These are phyloP conservation scores for Melipona quadrifasciata DNA, from an alignment of 1,140 invertebrate genomes.

Conservation along the genomic window DNA sequence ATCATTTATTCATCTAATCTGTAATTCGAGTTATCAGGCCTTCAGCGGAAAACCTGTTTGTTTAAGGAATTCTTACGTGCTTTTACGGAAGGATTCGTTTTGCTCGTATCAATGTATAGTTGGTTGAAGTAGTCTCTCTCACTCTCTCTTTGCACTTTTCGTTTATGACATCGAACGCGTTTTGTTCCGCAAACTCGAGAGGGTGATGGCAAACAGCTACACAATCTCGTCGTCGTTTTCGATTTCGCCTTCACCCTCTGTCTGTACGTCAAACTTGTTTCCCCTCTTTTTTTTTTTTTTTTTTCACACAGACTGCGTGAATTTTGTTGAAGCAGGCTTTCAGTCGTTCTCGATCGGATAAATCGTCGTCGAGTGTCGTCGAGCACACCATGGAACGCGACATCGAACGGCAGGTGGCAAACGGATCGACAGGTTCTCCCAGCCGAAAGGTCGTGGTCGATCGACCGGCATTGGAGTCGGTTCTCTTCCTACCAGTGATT, in stretches of 20 bases:
- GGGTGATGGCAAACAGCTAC: neutral
- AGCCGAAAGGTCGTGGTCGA: neutral
- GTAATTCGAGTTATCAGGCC: neutral
- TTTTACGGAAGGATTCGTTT: constrained; percentile 1
- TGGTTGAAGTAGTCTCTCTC: neutral
- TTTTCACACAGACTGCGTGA: neutral
- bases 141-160: neutral
- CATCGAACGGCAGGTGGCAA: neutral
- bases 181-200: neutral
- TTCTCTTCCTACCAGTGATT: neutral
- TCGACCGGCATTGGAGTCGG: constrained; percentile 12
- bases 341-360: neutral
- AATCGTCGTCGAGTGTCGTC: neutral
- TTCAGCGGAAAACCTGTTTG: neutral
- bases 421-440: neutral
- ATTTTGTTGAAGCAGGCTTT: neutral
- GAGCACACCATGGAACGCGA: neutral
- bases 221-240: neutral
- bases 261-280: neutral
- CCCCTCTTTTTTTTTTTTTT: too few species aligned
- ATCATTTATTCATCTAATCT: constrained; percentile 5
- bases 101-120: too few species aligned
- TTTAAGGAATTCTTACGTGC: neutral
- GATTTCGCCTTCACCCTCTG: too few species aligned
- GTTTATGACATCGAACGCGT: constrained; percentile 3